Evolutionary conservation across 2,113 vertebrate species (phyloP), one percentile per base, ranked within the genome.

Genomic region (Carlito syrichta): DNA sequence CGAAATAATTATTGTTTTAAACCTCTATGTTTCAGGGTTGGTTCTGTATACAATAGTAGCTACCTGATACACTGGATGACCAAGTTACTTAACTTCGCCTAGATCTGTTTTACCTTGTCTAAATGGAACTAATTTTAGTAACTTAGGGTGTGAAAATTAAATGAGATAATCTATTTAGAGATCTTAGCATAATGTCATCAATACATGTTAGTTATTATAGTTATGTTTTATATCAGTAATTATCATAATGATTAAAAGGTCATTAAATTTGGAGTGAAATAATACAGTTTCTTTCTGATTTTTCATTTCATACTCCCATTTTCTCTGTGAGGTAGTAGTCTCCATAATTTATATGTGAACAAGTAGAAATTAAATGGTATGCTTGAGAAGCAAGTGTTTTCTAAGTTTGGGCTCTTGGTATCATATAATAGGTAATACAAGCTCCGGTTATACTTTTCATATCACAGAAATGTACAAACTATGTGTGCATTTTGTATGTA

Each of bases 351-450:
- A 86, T 76, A 86, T 50, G 12, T 86, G 23, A 89, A 76, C 43
- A 77, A 74, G 20, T 81, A 85, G 73, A 96, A 88, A 88, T 88
- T 63, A 89, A 95, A 89, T 68, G 20, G 35, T 71, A 78, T 17
- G 6, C n/a, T 86, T 74, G 54, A 92, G 20, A 82, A 76, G n/a
- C 22, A 60, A 60, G 40, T 76, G 40, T 79, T 96, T 94, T 77
- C 35, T 48, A 71, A 93, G 35, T 40, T 54, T 93, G 62, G 27
- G 25, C 8, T 76, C 63, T 87, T 50, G 79, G 63, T 22, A 40
- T 45, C 5, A 23, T 54, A 13, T 83, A 78, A 63, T 2, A 95
- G 66, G 66, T 32, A 17, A 92, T 54, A 54, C 38, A 89, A 94
- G 4, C 60, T 66, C 6, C 68, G 40, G 7, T 50, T 63, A 50